These are phyloP conservation scores for Leucophora obtusa DNA, from an alignment of 2,888 invertebrate genomes.

Conservation along the genomic window DNA sequence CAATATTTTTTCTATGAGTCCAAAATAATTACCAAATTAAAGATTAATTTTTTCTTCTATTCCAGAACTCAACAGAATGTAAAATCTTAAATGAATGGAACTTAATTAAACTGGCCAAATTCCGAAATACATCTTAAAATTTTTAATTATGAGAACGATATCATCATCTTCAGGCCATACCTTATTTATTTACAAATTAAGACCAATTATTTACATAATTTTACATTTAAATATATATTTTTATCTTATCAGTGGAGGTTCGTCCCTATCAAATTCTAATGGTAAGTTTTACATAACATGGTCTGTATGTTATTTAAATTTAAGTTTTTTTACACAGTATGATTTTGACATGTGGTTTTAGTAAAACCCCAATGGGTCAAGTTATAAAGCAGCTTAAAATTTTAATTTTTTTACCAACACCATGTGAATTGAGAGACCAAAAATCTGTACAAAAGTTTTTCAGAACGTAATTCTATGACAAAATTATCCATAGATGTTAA, in stretches of 20 bases:
- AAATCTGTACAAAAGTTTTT: too few relatives aligned
- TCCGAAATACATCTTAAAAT: conserved; percentile 21
- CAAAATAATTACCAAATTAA: too few relatives aligned
- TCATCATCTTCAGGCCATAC: conserved; percentile 31
- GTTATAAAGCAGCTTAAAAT: too few relatives aligned
- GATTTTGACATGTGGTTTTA: too few relatives aligned
- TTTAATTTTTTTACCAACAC: too few relatives aligned
- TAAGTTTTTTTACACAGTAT: too few relatives aligned
- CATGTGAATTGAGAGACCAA: too few relatives aligned
- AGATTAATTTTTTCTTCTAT: conserved; percentile 7
- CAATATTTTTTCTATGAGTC: too few relatives aligned
- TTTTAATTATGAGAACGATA: conserved; percentile 47
- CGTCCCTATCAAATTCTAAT: conserved; percentile 46
- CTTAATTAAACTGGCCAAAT: conserved; percentile 31
- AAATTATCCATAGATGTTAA: too few relatives aligned
- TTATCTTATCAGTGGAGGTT: conserved; percentile 50
- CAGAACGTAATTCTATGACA: too few relatives aligned
- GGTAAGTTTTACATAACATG: conserved; percentile 29
- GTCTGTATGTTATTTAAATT: too few relatives aligned
- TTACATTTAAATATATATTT: conserved; percentile 57
- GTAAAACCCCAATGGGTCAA: too few relatives aligned
- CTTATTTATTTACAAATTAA: conserved; percentile 52
- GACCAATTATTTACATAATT: conserved; percentile 55
- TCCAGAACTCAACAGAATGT: conserved; percentile 44
- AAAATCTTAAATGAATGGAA: conserved; percentile 5